phyloP scores from a whole-genome alignment of 2,797 vertebrate species.

The Decapterus maruadsi region DNA sequence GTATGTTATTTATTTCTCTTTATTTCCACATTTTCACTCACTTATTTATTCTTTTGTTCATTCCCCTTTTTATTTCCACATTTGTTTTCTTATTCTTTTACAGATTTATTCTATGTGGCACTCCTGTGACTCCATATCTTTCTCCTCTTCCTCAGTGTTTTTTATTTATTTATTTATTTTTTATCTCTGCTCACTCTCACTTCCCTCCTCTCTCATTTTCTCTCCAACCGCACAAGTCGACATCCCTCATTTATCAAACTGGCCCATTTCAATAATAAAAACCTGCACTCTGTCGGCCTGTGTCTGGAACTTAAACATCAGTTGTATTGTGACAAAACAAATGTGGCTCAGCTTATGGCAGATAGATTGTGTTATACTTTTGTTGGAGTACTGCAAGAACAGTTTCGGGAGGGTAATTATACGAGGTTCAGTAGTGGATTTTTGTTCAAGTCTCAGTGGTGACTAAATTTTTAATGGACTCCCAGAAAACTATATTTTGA shows the following conservation, averaged over 20 bases:
- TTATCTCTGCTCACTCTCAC: neutral
- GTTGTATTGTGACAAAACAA: neutral
- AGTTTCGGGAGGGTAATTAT: neutral
- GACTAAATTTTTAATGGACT: neutral
- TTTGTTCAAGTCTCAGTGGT: neutral
- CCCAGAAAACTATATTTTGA: too few relatives aligned
- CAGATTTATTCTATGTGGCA: too few relatives aligned
- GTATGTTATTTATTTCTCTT: too few relatives aligned
- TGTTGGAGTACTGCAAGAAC: neutral
- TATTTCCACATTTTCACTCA: too few relatives aligned
- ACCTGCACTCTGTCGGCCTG: neutral
- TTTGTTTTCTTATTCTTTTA: too few relatives aligned
- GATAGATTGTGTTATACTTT: neutral
- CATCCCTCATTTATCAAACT: constrained; percentile 32
- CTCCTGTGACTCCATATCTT: too few relatives aligned
- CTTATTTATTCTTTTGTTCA: too few relatives aligned
- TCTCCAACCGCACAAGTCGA: neutral
- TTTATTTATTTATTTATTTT: neutral
- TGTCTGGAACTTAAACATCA: constrained; percentile 4
- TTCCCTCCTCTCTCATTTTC: constrained; percentile 19
- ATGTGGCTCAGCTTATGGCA: neutral
- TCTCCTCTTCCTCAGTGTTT: neutral
- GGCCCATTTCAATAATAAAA: constrained; percentile 11
- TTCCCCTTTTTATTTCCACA: too few relatives aligned
- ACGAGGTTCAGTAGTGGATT: neutral